phyloP scores from a whole-genome alignment of 1,140 invertebrate species.

The Archegozetes longisetosus region DNA sequence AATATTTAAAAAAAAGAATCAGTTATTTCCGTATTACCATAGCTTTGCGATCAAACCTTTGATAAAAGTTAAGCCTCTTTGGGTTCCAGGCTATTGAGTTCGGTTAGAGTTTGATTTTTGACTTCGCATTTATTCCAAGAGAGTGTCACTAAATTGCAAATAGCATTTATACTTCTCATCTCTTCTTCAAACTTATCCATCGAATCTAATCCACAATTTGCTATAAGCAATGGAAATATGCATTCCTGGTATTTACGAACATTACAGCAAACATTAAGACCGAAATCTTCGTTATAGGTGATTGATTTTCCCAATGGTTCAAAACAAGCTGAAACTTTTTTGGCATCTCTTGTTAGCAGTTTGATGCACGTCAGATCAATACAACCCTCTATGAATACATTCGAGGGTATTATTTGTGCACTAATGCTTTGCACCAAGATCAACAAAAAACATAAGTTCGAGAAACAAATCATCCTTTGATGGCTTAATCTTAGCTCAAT shows the following conservation, averaged over 20 bases:
- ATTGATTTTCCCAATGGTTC: constrained; percentile 1
- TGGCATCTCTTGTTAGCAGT: neutral
- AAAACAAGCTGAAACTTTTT: neutral
- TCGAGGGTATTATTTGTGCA: no score
- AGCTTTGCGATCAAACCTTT: neutral
- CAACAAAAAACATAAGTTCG: no score
- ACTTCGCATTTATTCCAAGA: constrained; percentile 9
- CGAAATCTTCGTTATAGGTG: constrained; percentile 2
- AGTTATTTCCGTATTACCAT: no score
- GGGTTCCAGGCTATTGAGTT: no score
- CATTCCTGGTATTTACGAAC: constrained; percentile 3
- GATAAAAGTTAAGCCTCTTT: neutral
- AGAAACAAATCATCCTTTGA: no score
- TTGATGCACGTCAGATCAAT: constrained; percentile 4
- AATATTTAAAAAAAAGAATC: no score
- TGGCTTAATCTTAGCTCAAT: no score
- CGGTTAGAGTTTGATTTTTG: neutral
- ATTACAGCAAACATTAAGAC: constrained; percentile 10
- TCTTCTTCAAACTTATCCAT: constrained; percentile 11
- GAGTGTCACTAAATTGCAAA: neutral
- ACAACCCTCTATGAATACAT: no score
- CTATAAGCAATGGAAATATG: constrained; percentile 9
- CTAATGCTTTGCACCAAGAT: no score
- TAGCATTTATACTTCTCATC: constrained; percentile 4
- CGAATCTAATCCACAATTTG: constrained; percentile 8